Conservation (phyloP, 2,797 vertebrate species). For the Centroberyx gerrardi region DNA sequence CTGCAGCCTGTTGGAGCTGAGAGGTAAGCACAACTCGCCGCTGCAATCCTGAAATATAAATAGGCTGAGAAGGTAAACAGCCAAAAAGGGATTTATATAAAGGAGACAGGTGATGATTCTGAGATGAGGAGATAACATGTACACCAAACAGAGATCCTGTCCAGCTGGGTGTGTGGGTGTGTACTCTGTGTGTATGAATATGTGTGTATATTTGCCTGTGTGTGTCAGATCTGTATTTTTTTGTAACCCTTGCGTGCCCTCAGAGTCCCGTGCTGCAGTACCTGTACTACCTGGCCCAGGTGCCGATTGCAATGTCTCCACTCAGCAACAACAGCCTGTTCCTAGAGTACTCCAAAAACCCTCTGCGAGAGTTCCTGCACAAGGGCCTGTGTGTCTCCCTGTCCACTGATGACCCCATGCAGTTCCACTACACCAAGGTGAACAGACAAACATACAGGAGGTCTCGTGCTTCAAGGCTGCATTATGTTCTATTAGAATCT, state of each 20-base stretch:
- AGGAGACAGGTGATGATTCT: neutral
- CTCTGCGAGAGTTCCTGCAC: conserved; percentile 94
- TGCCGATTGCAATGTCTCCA: conserved; percentile 98
- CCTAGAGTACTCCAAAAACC: conserved; percentile 97
- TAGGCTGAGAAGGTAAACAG: neutral
- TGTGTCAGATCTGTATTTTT: neutral
- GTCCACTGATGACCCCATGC: conserved; percentile 98
- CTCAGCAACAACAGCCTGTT: conserved; percentile 99
- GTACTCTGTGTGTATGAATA: neutral
- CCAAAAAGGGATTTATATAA: too few relatives aligned
- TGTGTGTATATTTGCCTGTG: neutral
- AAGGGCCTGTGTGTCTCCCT: conserved; percentile 96
- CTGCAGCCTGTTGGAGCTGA: neutral
- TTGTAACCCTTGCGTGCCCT: conserved; percentile 53
- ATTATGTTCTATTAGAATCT: neutral
- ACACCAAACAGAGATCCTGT: too few relatives aligned
- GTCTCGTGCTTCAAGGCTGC: neutral
- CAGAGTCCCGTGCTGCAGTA: conserved; percentile 98
- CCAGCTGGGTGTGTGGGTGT: neutral
- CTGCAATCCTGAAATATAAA: neutral
- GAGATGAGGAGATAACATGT: too few relatives aligned
- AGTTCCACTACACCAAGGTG: conserved; percentile 99
- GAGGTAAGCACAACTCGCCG: neutral
- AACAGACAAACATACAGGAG: conserved; percentile 29
- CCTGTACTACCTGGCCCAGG: conserved; percentile 95